Evolutionary conservation across 1,140 invertebrate species (phyloP).

Genomic region (Pantala flavescens): DNA sequence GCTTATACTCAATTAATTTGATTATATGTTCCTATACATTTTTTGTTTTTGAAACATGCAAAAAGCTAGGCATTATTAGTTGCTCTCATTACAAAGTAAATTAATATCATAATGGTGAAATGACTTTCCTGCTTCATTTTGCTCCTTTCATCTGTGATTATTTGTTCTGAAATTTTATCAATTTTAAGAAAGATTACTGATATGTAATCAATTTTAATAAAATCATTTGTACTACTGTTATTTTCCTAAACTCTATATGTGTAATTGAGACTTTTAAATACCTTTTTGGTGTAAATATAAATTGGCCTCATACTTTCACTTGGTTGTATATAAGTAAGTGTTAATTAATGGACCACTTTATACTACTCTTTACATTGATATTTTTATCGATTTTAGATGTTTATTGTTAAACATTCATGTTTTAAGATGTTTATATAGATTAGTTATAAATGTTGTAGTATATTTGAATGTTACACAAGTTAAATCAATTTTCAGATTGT

Average conservation of each 20-base stretch:
- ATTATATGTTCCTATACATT: too few species aligned
- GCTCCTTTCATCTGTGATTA: too few species aligned
- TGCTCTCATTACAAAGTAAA: too few species aligned
- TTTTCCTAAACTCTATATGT: neutral
- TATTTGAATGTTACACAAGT: too few species aligned
- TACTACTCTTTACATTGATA: neutral
- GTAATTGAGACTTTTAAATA: neutral
- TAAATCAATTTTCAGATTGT: too few species aligned
- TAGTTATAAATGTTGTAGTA: neutral
- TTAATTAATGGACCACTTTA: neutral
- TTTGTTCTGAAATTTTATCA: too few species aligned
- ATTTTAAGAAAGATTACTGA: too few species aligned
- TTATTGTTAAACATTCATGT: neutral
- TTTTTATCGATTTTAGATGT: neutral
- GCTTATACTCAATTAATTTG: too few species aligned
- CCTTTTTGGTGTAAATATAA: neutral
- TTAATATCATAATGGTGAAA: too few species aligned
- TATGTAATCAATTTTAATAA: neutral
- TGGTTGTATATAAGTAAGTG: neutral
- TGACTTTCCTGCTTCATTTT: too few species aligned
- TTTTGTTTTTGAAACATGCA: too few species aligned
- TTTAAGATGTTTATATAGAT: neutral
- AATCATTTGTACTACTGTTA: neutral
- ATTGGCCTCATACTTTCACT: neutral
- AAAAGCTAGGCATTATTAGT: too few species aligned